Evolutionary conservation across 2,888 invertebrate genomes (phyloP).

Genomic region (Aricia artaxerxes): DNA sequence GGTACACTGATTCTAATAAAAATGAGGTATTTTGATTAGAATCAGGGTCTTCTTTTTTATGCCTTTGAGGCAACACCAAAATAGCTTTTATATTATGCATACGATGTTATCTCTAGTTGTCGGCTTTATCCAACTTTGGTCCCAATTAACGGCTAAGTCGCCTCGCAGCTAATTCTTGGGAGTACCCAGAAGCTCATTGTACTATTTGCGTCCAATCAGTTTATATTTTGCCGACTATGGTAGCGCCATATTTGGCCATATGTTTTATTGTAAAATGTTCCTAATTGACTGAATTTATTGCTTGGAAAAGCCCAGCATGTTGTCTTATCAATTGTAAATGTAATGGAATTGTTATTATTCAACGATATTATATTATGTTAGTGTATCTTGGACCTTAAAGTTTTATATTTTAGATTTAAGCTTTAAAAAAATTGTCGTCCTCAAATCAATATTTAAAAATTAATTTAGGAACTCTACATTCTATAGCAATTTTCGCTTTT

Average conservation of each 20-base stretch:
- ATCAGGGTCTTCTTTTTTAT: too few species aligned
- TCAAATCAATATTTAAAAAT: not conserved
- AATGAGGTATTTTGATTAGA: too few species aligned
- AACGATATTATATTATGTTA: not conserved
- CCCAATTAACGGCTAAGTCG: slow-evolving; percentile 64
- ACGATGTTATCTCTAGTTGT: slow-evolving; percentile 37
- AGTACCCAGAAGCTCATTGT: slow-evolving; percentile 61
- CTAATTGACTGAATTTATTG: slow-evolving; percentile 28
- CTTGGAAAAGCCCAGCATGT: slow-evolving; percentile 13
- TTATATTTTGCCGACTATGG: slow-evolving; percentile 72
- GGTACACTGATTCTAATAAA: too few species aligned
- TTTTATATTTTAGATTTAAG: too few species aligned
- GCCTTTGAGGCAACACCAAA: not conserved
- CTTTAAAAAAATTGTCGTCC: not conserved
- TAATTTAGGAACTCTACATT: not conserved
- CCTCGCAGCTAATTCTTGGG: slow-evolving; percentile 55
- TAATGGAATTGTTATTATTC: not conserved
- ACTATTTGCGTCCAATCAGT: slow-evolving; percentile 67
- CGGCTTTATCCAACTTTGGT: slow-evolving; percentile 58
- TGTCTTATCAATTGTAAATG: not conserved
- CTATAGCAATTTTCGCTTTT: not conserved
- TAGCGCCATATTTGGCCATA: slow-evolving; percentile 55
- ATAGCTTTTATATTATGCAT: slow-evolving; percentile 21
- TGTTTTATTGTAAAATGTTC: slow-evolving; percentile 38
- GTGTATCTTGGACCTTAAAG: not conserved